Evolutionary conservation across 2,888 invertebrate species (phyloP).

Genomic region (Archips xylosteana): DNA sequence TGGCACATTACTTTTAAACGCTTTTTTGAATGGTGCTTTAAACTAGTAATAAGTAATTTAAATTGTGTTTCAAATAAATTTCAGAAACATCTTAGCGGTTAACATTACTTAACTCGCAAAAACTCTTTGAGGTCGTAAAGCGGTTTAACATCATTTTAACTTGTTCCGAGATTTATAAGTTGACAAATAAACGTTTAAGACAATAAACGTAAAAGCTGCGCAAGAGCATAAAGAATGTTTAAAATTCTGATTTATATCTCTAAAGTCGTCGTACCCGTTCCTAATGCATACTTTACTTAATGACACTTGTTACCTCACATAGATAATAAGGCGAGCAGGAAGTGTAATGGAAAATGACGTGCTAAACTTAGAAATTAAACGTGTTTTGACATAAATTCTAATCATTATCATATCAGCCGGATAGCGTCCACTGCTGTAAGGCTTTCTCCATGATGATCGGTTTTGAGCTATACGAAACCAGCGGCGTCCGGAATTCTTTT

Average conservation of each 20-base stretch:
- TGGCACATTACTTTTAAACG: constrained; percentile 52
- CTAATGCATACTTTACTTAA: constrained; percentile 43
- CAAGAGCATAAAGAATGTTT: constrained; percentile 61
- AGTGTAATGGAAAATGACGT: constrained; percentile 36
- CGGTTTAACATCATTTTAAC: constrained; percentile 31
- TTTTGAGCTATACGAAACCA: too few species aligned
- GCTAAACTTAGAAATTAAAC: not conserved
- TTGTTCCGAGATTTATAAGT: constrained; percentile 29
- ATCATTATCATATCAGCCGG: not conserved
- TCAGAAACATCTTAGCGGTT: not conserved
- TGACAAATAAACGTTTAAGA: constrained; percentile 55
- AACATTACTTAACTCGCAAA: constrained; percentile 11
- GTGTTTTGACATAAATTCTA: not conserved
- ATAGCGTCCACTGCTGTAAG: too few species aligned
- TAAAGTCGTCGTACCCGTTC: constrained; percentile 43
- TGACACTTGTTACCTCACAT: constrained; percentile 46
- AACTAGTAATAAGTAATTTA: constrained; percentile 21
- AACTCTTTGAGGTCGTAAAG: constrained; percentile 12
- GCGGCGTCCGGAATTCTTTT: too few species aligned
- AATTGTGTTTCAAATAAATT: not conserved
- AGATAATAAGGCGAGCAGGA: constrained; percentile 48
- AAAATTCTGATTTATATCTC: constrained; percentile 68
- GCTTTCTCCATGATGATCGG: too few species aligned
- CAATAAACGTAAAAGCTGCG: constrained; percentile 65
- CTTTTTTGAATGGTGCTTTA: constrained; percentile 61